These are phyloP conservation scores for Luscinia luscinia DNA, from an alignment of 2,797 vertebrate genomes.

Conservation along the genomic window DNA sequence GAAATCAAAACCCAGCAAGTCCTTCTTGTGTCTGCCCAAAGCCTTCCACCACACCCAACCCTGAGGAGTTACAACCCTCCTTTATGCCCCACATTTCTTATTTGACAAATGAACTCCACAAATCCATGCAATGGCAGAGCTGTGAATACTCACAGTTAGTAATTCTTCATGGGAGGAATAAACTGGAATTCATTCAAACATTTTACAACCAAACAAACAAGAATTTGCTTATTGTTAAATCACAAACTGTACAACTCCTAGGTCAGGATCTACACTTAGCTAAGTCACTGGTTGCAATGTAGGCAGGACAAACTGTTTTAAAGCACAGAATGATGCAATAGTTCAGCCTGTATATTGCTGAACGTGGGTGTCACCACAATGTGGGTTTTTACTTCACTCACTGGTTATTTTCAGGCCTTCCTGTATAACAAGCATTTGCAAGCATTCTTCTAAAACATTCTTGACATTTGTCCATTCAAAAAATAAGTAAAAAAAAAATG, in stretches of 20 bases:
- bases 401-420: not conserved
- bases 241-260: not conserved
- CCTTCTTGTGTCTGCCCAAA: not conserved
- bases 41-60: not conserved
- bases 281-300: not conserved
- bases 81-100: not conserved
- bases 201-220: not conserved
- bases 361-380: not conserved
- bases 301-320: not conserved
- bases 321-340: not conserved
- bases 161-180: not conserved
- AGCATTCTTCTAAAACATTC: not conserved
- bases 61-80: not conserved
- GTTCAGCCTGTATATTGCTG: not conserved
- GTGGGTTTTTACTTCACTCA: not conserved
- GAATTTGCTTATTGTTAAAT: not conserved
- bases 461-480: not conserved
- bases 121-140: not conserved
- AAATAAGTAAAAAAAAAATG: not conserved
- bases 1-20: not conserved
- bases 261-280: not conserved
- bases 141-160: not conserved
- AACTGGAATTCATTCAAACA: not conserved
- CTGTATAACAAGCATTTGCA: not conserved
- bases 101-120: not conserved